Conservation (phyloP, 2,888 invertebrate species). For the Drosophila mulleri region DNA sequence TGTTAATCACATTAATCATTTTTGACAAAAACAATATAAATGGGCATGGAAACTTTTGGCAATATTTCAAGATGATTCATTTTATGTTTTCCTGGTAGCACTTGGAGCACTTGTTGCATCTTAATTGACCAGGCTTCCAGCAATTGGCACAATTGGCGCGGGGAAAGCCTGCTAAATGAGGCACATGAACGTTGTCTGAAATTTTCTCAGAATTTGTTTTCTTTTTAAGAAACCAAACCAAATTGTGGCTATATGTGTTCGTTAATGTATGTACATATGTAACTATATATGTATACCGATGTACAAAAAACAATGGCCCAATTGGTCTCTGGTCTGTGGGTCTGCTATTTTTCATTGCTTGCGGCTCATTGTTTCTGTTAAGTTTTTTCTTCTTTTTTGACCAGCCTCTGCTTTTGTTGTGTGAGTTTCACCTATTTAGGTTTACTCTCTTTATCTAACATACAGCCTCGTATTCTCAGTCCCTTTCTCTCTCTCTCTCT, state of each 20-base stretch:
- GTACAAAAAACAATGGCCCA: slow-evolving; percentile 38
- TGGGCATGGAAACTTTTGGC: slow-evolving; percentile 51
- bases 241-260: slow-evolving; percentile 3
- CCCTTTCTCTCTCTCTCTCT: background rate
- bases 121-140: slow-evolving; percentile 52
- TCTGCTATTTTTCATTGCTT: slow-evolving; percentile 33
- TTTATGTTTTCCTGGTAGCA: slow-evolving; percentile 53
- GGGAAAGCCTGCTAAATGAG: slow-evolving; percentile 51
- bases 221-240: background rate
- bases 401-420: slow-evolving; percentile 39
- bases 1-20: slow-evolving; percentile 45
- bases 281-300: background rate
- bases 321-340: slow-evolving; percentile 38
- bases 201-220: slow-evolving; percentile 59
- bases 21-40: slow-evolving; percentile 43
- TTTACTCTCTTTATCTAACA: slow-evolving; percentile 3
- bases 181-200: slow-evolving; percentile 17
- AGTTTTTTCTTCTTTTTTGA: slow-evolving; percentile 10
- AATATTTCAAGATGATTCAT: slow-evolving; percentile 46
- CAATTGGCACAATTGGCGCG: slow-evolving; percentile 21
- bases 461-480: background rate
- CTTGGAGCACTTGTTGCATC: slow-evolving; percentile 62
- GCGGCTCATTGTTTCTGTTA: slow-evolving; percentile 38
- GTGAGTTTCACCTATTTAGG: slow-evolving; percentile 21
- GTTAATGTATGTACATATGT: background rate